Evolutionary conservation across 2,113 vertebrate genomes (phyloP).

Genomic region (Okapia johnstoni): DNA sequence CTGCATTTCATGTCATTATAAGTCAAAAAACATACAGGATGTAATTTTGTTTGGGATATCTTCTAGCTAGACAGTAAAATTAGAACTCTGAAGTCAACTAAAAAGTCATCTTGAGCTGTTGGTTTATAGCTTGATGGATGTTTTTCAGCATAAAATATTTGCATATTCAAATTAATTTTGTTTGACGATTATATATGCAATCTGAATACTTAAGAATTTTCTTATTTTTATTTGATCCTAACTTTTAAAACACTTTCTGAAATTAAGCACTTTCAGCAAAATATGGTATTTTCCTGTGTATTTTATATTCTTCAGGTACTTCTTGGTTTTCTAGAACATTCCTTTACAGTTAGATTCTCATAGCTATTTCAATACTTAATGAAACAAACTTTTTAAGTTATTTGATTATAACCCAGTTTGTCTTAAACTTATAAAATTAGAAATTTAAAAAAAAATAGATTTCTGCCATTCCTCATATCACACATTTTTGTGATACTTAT

Average conservation of each 20-base stretch:
- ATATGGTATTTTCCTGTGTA: not conserved
- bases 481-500: not conserved
- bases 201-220: not conserved
- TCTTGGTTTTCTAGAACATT: not conserved
- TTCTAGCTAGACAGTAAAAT: conserved; percentile 42
- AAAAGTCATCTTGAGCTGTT: conserved; percentile 11
- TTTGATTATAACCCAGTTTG: not conserved
- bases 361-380: not conserved
- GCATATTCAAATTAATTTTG: conserved; percentile 20
- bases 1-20: conserved; percentile 48
- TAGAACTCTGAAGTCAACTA: not conserved
- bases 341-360: not conserved
- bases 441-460: not conserved
- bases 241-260: not conserved
- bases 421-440: not conserved
- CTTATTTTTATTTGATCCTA: not conserved
- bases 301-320: not conserved
- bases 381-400: not conserved
- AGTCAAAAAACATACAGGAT: conserved; percentile 30
- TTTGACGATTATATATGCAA: not conserved
- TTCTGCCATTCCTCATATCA: not conserved
- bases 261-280: conserved; percentile 24
- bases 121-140: conserved; percentile 20
- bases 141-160: conserved; percentile 15
- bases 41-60: conserved; percentile 27